Base-by-base conservation (phyloP, 2,888 invertebrate species). In the Drosophila hawaiiensis region DNA sequence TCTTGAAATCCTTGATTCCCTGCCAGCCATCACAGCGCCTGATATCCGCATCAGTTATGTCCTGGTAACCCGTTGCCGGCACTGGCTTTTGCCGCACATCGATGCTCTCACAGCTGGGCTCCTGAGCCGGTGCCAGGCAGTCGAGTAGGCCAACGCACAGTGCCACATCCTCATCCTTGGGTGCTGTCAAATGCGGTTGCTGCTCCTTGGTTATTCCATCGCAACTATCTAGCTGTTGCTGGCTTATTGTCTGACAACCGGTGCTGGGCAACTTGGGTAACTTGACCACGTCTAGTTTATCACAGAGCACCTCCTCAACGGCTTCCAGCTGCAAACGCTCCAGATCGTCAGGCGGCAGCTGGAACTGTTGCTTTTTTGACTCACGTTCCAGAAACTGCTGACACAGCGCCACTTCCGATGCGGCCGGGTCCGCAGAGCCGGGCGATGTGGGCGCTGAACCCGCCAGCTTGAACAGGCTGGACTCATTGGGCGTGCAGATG, bases 401-500 rank as follows among this genome's bases (percentile, higher is more conserved):
- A 35, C 89, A 91, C 7, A 90, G 67, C 35, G 79, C 77, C n/a
- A 87, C 54, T 54, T 89, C 89, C 54, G 63, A 50, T 0, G 77
- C 66, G 50, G 78, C 43, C 25, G 68, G 3, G 19, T 58, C 12
- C 50, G 71, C 35, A 55, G 68, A 7, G 50, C 65, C 33, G 0
- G 91, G 91, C 3, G 91, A 91, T 4, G 85, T 80, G 4, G 92
- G 89, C 5, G 89, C 78, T 22, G 92, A 88, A n/a, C 82, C 71
- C 28, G 88, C 91, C 50, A 92, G 49, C 65, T 91, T 92, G 6
- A 87, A 92, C 1, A 92, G 83, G 43, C 89, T 91, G 6, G 92
- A 92, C 28, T 91, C 89, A 91, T 96, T 96, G 4, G 97, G 96
- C 7, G 96, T 96, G 83, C 97, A 97, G 75, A 91, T 50, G 3